Evolutionary conservation across 2,888 invertebrate genomes (phyloP).

Genomic region (Orgyia antiqua): DNA sequence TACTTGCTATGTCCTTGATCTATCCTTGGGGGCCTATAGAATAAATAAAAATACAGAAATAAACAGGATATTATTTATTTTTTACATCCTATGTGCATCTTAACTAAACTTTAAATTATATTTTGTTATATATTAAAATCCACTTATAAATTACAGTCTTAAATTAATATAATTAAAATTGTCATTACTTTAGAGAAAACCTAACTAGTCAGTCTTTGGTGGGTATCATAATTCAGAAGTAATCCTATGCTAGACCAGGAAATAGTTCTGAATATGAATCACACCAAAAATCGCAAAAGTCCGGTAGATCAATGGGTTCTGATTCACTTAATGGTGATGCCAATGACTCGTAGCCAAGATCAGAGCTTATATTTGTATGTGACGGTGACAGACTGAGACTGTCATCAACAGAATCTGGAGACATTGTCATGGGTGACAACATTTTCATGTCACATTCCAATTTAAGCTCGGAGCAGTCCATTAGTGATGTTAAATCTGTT

Average conservation of each 20-base stretch:
- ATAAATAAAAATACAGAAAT: constrained; percentile 12
- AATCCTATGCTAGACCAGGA: constrained; percentile 81
- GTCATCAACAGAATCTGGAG: constrained; percentile 52
- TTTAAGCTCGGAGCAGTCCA: constrained; percentile 40
- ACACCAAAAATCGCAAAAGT: constrained; percentile 86
- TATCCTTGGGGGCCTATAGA: too few relatives aligned
- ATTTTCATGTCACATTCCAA: constrained; percentile 64
- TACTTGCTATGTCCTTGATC: too few relatives aligned
- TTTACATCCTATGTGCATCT: constrained; percentile 51
- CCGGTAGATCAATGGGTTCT: constrained; percentile 72
- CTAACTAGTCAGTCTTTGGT: constrained; percentile 72
- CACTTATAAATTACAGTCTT: constrained; percentile 11
- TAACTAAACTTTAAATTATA: constrained; percentile 29
- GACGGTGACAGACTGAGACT: constrained; percentile 61
- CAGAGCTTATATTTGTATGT: constrained; percentile 61
- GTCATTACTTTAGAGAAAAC: constrained; percentile 41
- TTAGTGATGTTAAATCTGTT: constrained; percentile 44
- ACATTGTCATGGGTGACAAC: constrained; percentile 63
- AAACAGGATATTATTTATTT: constrained; percentile 40
- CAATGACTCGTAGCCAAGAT: constrained; percentile 70
- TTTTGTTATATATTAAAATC: constrained; percentile 15
- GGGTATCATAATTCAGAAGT: constrained; percentile 47
- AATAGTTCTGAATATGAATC: constrained; percentile 87
- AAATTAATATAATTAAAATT: constrained; percentile 30
- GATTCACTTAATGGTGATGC: constrained; percentile 69